These are phyloP conservation scores for Leptopterna dolabrata DNA, from an alignment of 2,888 invertebrate species.

Conservation along the genomic window DNA sequence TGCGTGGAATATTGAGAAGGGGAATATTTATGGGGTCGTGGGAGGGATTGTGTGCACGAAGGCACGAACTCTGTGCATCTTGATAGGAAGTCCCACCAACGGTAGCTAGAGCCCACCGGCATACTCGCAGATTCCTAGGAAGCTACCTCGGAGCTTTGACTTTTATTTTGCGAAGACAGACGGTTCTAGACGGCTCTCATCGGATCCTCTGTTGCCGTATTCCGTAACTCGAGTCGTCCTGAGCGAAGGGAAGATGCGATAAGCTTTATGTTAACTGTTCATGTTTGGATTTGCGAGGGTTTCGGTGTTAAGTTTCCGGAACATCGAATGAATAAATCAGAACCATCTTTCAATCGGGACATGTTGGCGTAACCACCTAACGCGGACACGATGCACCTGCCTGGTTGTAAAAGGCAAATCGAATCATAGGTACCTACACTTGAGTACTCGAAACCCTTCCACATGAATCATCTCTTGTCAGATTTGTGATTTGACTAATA, in stretches of 20 bases:
- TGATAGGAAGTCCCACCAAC: slow-evolving; percentile 14
- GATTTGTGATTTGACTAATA: too few species aligned
- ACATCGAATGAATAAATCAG: background rate
- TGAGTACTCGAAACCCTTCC: too few species aligned
- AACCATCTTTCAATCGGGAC: too few species aligned
- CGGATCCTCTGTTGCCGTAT: background rate
- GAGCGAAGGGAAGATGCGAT: background rate
- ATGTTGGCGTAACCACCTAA: too few species aligned
- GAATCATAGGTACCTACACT: too few species aligned
- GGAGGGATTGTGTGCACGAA: slow-evolving; percentile 30
- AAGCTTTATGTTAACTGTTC: background rate
- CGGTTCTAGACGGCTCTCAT: background rate
- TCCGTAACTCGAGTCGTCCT: background rate
- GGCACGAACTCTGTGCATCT: slow-evolving; percentile 27
- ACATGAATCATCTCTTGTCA: too few species aligned
- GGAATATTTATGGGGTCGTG: slow-evolving; percentile 27
- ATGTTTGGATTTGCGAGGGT: background rate
- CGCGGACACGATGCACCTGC: too few species aligned
- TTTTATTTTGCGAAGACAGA: background rate
- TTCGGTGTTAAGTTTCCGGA: background rate
- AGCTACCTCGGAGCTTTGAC: background rate
- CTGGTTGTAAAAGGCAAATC: too few species aligned
- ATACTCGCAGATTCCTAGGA: background rate
- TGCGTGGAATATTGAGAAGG: slow-evolving; percentile 36
- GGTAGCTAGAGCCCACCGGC: slow-evolving; percentile 3